Base-by-base conservation (phyloP, 1,140 invertebrate species). In the Steinernema feltiae region DNA sequence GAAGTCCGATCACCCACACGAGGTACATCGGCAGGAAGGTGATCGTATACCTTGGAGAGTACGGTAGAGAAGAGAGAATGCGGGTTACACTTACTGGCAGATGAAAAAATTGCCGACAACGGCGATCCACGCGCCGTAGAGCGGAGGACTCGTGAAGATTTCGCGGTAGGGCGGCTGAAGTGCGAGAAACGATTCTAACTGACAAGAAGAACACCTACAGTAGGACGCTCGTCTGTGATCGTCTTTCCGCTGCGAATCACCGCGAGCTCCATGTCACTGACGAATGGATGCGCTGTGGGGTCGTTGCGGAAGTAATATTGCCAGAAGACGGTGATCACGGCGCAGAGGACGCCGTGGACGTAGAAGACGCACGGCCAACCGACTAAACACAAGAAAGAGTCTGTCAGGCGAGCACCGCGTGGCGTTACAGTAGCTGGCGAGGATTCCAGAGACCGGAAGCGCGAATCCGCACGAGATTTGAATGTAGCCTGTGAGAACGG, bases 121-220 rank as follows among this genome's bases (percentile, higher is more conserved):
- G 27, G 80, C 79, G 32, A 81, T 69, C 80, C 80, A 81, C 30
- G 76, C 79, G 31, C 48, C 80, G 73, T 74, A 79, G 41, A 81
- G 77, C 17, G 71, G 24, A 21, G 73, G 48, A 18, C 73, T 70
- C n/a, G 48, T 46, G 31, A 81, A 69, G 35, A 81, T 81, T 53
- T 73, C 69, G 35, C 63, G 53, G 71, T 80, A 70, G 3, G 80
- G 80, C 32, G 79, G 53, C 74, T 78, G 53, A 77, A 76, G 3
- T 29, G 15, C 15, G 32, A 32, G 30, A 63, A 21, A 75, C 29
- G 0, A 72, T 71, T 77, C 27, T 1, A 46, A n/a, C 41, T 46
- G 41, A n/a, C n/a, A n/a, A n/a, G n/a, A n/a, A n/a, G 7, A 7
- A 7, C 18, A 17, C 53, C 24, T 63, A 63, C 53, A 7, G 3